A percentile compares a stretch with the other conserved stretches of the same genome.
phyloP scores from a whole-genome alignment of 2,888 invertebrate genomes.

The Pherbina coryleti region DNA sequence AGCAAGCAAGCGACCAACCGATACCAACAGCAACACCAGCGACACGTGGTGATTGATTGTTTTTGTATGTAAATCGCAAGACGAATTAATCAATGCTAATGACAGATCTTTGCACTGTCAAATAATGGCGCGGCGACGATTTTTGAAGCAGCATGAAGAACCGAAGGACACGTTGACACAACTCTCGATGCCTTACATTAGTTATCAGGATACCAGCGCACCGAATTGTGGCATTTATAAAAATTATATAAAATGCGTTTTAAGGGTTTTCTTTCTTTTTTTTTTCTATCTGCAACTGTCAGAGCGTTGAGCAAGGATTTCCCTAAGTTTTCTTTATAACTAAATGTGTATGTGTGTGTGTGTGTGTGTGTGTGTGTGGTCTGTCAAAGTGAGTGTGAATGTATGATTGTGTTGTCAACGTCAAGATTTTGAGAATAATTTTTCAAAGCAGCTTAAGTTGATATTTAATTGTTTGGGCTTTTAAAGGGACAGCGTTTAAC shows the following conservation, averaged over 20 bases:
- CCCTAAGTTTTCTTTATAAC: not conserved
- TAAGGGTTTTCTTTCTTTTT: not conserved
- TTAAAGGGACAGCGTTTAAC: slow-evolving; percentile 3
- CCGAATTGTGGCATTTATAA: not conserved
- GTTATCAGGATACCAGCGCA: not conserved
- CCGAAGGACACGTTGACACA: too few species aligned
- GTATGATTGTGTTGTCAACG: slow-evolving; percentile 3
- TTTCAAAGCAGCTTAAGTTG: slow-evolving; percentile 34
- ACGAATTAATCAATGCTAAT: slow-evolving; percentile 70
- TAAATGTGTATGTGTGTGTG: not conserved
- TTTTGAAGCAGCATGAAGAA: not conserved
- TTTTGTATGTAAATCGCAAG: slow-evolving; percentile 46
- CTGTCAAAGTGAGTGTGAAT: too few species aligned
- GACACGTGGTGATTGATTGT: slow-evolving; percentile 45
- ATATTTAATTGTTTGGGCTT: slow-evolving; percentile 23
- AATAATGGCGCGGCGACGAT: not conserved
- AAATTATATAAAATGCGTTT: slow-evolving; percentile 5
- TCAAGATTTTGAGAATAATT: slow-evolving; percentile 15
- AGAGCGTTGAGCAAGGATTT: not conserved
- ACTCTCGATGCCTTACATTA: too few species aligned
- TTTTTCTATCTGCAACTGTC: not conserved
- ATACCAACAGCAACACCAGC: slow-evolving; percentile 11
- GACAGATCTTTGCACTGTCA: slow-evolving; percentile 60
- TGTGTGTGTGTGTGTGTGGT: not conserved
- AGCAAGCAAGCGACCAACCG: not conserved